Base-by-base conservation (phyloP, 2,797 vertebrate genomes). In the Myiotriccus ornatus region DNA sequence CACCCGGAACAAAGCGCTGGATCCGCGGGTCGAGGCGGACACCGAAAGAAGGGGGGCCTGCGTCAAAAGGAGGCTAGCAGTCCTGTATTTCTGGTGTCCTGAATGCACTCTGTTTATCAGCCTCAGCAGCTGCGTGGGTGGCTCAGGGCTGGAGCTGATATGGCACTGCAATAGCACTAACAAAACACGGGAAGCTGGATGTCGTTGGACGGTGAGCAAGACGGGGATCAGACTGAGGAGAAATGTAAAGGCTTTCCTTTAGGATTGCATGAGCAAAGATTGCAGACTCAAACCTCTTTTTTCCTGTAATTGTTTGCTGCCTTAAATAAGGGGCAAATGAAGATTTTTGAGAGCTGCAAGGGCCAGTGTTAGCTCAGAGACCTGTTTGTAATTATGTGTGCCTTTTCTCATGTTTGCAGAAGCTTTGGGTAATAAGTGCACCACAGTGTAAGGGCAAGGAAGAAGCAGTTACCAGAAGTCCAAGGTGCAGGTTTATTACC, bases 401-500 rank as follows among this genome's bases (percentile, higher is more conserved):
- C 60, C 76, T 60, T 41, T 87, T 75, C 60, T 41, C 50, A 0
- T 78, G 53, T 73, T 82, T 93, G 75, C 65, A 68, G 67, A 86
- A 43, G 56, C 75, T 85, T 84, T 57, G 47, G 56, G 65, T 68
- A 92, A 21, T 53, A 75, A 79, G n/a, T 63, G 50, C 87, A 88
- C 23, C 46, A 39, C 2, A 39, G 89, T 17, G 5, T 2, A 75
- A 21, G 32, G 63, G 87, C 57, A 81, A 77, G 60, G 81, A 70
- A 87, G 81, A 39, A 90, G 83, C 81, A 84, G 76, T 55, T 62
- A 79, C 65, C 67, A 80, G 39, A 76, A 68, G 83, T 91, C 65
- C 84, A 90, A 92, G 95, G 81, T 82, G 55, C 87, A 22, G 55
- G 30, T 91, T 94, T 93, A 91, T 70, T 94, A 32, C 52, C 57